Evolutionary conservation across 2,113 vertebrate species (phyloP), one percentile per base, ranked within the genome.

Genomic region (Triplophysa dalaica): DNA sequence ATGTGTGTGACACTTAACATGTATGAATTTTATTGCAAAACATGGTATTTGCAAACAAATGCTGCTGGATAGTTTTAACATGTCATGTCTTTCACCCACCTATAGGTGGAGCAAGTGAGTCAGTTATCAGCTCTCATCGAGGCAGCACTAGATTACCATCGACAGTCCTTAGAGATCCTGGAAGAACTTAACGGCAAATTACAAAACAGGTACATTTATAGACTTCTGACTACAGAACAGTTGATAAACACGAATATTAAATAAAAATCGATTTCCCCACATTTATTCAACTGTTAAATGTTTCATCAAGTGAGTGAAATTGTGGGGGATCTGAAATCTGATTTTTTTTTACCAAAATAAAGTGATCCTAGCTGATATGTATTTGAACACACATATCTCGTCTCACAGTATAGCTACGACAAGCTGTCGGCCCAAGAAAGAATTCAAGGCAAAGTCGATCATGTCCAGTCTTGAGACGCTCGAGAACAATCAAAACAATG

Each of bases 51-150:
- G 13, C 14, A 13, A 52, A 52, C 14, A 52, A 43, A 11, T 43
- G 41, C 7, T 14, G 2, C 48, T 52, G 14, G 13, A 52, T 13
- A 45, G 21, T 48, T 41, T 64, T 0, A 26, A 16, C 66, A 14
- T 38, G 41, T 21, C 9, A 16, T 38, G 10, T 45, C 22, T 38
- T 58, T 67, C 17, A 6, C 2, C 10, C 22, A 17, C 33, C 70
- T 90, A 67, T 80, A 98, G 97, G 90, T 98, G 85, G 97, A 98
- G 74, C 96, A 98, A 89, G 95, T 96, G 75, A 95, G 94, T 88
- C 96, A 98, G 90, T 80, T 98, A 87, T 88, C 94, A 0, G 92
- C 95, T 45, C 92, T 98, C 76, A 88, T 96, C 21, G 93, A 96
- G 87, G 95, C 96, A 0, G 93, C 94, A 0, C 68, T 95, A 68